Evolutionary conservation across 1,140 invertebrate genomes (phyloP).

Genomic region (Wasmannia auropunctata): DNA sequence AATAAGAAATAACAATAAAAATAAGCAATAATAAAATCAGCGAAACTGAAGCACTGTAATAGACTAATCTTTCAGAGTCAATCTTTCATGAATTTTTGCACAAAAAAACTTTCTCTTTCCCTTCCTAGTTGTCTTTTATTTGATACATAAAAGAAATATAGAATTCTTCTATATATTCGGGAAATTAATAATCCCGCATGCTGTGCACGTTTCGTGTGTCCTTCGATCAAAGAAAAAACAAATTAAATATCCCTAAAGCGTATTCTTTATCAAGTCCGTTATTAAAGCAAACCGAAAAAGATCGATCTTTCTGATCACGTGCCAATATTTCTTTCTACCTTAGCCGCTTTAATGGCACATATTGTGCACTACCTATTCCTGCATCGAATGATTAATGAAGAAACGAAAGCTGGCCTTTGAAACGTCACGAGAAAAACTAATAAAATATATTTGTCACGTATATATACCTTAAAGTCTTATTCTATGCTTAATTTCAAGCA

Average conservation of each 20-base stretch:
- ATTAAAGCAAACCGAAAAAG: slow-evolving; percentile 3
- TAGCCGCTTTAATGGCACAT: background rate
- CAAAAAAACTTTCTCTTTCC: background rate
- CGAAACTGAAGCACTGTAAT: too few relatives aligned
- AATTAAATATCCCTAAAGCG: background rate
- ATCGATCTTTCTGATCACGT: slow-evolving; percentile 7
- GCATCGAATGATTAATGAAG: slow-evolving; percentile 23
- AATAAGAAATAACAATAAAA: background rate
- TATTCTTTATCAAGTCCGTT: background rate
- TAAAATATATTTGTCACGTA: background rate
- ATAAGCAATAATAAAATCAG: background rate
- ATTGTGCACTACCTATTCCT: background rate
- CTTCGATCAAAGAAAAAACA: background rate
- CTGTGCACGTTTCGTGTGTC: background rate
- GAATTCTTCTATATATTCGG: background rate
- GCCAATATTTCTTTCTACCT: background rate
- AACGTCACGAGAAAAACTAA: background rate
- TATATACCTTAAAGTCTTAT: background rate
- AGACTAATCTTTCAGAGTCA: background rate
- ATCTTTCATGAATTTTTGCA: too few relatives aligned
- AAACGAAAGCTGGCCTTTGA: background rate
- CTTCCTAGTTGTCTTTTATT: too few relatives aligned
- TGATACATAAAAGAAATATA: background rate
- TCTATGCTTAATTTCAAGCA: background rate
- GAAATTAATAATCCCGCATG: background rate